phyloP scores from a whole-genome alignment of 2,888 invertebrate genomes.

The Molanna angustata region DNA sequence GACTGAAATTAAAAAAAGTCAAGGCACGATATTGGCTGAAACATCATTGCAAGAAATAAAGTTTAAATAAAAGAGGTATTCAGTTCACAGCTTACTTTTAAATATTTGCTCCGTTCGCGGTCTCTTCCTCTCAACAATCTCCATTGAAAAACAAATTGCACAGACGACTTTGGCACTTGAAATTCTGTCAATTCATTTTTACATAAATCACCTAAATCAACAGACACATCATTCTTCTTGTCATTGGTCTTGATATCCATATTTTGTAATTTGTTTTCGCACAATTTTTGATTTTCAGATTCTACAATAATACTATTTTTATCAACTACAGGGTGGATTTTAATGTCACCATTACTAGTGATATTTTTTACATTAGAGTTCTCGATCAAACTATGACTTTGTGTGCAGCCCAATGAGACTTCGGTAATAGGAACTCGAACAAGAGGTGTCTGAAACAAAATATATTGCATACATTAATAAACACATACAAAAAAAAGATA shows the following conservation, averaged over 20 bases:
- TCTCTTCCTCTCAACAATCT: slow-evolving; percentile 51
- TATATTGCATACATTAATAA: no score
- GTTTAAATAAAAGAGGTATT: no score
- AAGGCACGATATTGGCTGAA: no score
- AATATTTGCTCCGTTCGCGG: slow-evolving; percentile 57
- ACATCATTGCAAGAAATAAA: not conserved
- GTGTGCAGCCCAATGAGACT: slow-evolving; percentile 40
- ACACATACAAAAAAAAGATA: no score
- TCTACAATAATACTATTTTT: no score
- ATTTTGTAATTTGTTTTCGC: no score
- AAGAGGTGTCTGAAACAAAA: slow-evolving; percentile 52
- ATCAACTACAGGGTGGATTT: no score
- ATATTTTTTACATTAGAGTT: no score
- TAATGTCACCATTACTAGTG: no score
- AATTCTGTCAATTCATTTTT: slow-evolving; percentile 16
- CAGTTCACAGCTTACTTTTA: slow-evolving; percentile 62
- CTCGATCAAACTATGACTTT: no score
- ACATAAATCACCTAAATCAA: slow-evolving; percentile 20
- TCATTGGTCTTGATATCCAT: slow-evolving; percentile 19
- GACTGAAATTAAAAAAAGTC: no score
- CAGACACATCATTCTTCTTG: slow-evolving; percentile 29
- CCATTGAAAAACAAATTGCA: slow-evolving; percentile 66
- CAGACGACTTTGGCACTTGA: slow-evolving; percentile 56
- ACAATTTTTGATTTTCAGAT: no score
- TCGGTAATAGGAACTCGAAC: slow-evolving; percentile 54